Base-by-base conservation (phyloP, 2,113 vertebrate species). In the Neopipo cinnamomea region DNA sequence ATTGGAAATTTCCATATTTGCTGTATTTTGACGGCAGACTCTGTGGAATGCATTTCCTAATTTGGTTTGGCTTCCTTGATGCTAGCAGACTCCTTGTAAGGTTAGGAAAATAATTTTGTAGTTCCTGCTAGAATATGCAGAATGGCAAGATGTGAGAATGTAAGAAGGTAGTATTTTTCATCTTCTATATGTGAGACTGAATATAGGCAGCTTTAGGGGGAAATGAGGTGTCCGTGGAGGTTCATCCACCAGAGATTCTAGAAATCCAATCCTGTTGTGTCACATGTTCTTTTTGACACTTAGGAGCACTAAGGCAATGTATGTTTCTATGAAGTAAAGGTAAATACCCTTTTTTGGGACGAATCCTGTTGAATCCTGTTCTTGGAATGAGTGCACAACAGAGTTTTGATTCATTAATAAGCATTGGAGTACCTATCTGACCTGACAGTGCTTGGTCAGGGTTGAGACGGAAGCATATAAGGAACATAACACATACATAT, bases 1-100 rank as follows among this genome's bases (percentile, higher is more conserved):
- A 89, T 88, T 95, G 47, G 53, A 95, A 95, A 94, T 92, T 91
- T 92, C 78, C 66, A 28, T 87, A 82, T 94, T 95, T 94, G 37
- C 74, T 88, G 41, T 72, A 53, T 94, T 92, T 93, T 95, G 74
- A 95, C 85, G 77, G 87, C 92, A 93, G 49, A 70, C 41, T 76
- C 23, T 47, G 50, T 91, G 77, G 53, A 93, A 79, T 66, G 14
- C 25, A 23, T 81, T 95, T 62, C 31, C 37, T 95, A 65, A 89
- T 95, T 95, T 92, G 61, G 8, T 87, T 88, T 87, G 52, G n/a
- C 30, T 89, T 85, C 81, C 75, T 78, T 87, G 56, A 76, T 92
- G 65, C 65, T 84, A 56, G 56, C 30, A 87, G 65, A 15, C 87
- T 87, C 52, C 52, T 88, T 85, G 52, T 78, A 63, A 92, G 70